phyloP scores from a whole-genome alignment of 2,888 invertebrate species.

The Drosophila mimetica region DNA sequence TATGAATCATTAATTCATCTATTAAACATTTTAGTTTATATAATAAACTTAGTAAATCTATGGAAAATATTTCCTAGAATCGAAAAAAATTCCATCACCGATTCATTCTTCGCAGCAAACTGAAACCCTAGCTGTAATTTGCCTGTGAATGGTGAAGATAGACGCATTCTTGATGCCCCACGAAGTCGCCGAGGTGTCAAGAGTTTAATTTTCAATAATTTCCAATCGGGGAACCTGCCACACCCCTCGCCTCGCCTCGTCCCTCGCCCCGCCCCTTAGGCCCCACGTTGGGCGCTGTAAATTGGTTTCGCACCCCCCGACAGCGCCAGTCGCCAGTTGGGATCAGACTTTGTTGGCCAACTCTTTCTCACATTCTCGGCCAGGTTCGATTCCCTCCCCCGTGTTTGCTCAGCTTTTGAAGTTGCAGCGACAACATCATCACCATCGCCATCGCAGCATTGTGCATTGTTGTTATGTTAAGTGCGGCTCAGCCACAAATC shows the following conservation, averaged over 20 bases:
- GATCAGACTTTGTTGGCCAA: constrained; percentile 25
- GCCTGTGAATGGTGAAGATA: constrained; percentile 12
- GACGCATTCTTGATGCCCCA: constrained; percentile 26
- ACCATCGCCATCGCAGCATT: constrained; percentile 56
- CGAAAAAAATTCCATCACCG: neutral
- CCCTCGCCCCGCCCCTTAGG: neutral
- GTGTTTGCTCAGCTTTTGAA: constrained; percentile 76
- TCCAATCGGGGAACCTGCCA: constrained; percentile 11
- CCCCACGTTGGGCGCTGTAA: constrained; percentile 28
- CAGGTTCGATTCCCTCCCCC: constrained; percentile 16
- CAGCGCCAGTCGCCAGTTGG: constrained; percentile 39
- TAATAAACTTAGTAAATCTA: too few species aligned
- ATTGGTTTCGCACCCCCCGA: constrained; percentile 44
- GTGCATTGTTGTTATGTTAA: constrained; percentile 73
- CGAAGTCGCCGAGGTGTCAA: constrained; percentile 31
- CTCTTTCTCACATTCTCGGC: constrained; percentile 47
- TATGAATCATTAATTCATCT: too few species aligned
- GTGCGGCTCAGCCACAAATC: constrained; percentile 54
- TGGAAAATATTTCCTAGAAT: neutral
- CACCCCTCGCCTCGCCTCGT: constrained; percentile 1
- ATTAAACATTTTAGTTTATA: too few species aligned
- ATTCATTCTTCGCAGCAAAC: constrained; percentile 4
- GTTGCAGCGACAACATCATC: constrained; percentile 77
- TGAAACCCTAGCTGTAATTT: constrained; percentile 24
- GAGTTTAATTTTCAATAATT: constrained; percentile 43